Percentiles rank a stretch among this genome's conserved stretches.
These are phyloP conservation scores for Huso huso DNA, from an alignment of 2,797 vertebrate genomes.

Conservation along the genomic window DNA sequence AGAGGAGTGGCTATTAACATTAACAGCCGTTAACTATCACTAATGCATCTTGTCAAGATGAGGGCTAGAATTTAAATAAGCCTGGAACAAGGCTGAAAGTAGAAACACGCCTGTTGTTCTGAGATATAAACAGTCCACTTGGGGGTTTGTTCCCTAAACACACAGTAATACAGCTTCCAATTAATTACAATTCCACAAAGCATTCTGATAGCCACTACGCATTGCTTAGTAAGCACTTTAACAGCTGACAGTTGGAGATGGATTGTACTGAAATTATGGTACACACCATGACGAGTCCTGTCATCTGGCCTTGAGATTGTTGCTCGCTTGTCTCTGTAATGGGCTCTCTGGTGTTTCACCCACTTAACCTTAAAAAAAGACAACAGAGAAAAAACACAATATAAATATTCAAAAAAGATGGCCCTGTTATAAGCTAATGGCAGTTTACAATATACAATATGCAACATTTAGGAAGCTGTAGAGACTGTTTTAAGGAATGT, in stretches of 20 bases:
- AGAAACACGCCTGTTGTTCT: background rate
- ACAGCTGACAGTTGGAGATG: conserved; percentile 41
- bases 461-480: too few species aligned
- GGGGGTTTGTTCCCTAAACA: conserved; percentile 46
- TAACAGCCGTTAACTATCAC: too few species aligned
- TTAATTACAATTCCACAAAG: conserved; percentile 49
- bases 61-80: too few species aligned
- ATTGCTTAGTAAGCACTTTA: conserved; percentile 55
- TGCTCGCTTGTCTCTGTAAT: conserved; percentile 51
- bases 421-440: too few species aligned
- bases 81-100: too few species aligned
- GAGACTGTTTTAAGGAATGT: too few species aligned
- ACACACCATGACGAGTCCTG: conserved; percentile 43
- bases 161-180: conserved; percentile 37
- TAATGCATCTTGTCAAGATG: too few species aligned
- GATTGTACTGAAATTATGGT: conserved; percentile 43
- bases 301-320: conserved; percentile 37
- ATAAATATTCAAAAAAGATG: too few species aligned
- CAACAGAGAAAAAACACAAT: conserved; percentile 3
- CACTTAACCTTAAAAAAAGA: conserved; percentile 41
- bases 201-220: conserved; percentile 39
- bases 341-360: conserved; percentile 51
- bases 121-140: conserved; percentile 25
- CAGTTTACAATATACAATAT: too few species aligned
- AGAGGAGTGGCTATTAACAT: too few species aligned